Conservation (phyloP, 2,113 vertebrate genomes). For the Pica pica region DNA sequence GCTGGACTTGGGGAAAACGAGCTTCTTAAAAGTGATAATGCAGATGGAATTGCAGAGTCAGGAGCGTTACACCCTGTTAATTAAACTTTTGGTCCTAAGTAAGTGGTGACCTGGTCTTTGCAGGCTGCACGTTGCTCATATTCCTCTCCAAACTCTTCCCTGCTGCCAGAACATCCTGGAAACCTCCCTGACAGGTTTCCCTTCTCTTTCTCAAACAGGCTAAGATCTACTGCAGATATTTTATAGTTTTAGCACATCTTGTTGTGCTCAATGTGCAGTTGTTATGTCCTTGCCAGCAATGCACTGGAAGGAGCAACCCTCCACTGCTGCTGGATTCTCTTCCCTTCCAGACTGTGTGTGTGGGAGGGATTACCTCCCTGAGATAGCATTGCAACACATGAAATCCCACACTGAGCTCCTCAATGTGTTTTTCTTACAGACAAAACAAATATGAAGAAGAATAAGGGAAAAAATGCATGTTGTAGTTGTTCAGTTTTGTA, state of each 20-base stretch:
- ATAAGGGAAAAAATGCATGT: background rate
- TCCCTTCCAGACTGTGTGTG: background rate
- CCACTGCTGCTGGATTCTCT: background rate
- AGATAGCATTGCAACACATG: background rate
- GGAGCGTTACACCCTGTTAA: background rate
- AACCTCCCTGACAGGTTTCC: background rate
- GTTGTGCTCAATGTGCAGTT: background rate
- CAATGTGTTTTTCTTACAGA: background rate
- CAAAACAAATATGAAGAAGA: background rate
- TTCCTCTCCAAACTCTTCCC: background rate
- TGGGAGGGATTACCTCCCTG: background rate
- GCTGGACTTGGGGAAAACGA: background rate
- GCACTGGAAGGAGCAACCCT: background rate
- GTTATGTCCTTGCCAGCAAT: background rate
- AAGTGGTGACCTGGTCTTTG: background rate
- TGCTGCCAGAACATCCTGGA: background rate
- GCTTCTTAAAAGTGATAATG: background rate
- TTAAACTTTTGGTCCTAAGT: background rate
- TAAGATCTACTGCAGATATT: background rate
- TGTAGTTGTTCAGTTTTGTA: background rate
- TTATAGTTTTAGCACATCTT: background rate
- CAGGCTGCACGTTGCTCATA: background rate
- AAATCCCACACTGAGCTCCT: constrained; percentile 1
- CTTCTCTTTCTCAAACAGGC: background rate
- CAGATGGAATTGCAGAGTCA: background rate